These are phyloP conservation scores for Ceryle rudis DNA, from an alignment of 2,797 vertebrate species.

Conservation along the genomic window DNA sequence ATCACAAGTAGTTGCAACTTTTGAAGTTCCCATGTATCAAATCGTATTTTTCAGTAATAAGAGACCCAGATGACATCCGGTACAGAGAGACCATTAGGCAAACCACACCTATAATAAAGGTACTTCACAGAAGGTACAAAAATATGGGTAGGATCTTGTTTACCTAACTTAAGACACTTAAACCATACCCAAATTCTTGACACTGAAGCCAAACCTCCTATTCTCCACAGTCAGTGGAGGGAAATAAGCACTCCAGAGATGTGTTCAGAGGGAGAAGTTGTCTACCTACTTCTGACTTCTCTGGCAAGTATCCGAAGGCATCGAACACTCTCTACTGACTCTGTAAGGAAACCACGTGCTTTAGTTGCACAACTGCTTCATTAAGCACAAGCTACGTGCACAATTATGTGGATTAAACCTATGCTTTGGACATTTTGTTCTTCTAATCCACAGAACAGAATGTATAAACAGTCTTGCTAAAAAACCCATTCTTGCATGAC, in stretches of 20 bases:
- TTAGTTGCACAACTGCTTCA: neutral
- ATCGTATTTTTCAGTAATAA: constrained; percentile 23
- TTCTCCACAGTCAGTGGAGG: neutral
- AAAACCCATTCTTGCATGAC: neutral
- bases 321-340: neutral
- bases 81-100: neutral
- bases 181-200: neutral
- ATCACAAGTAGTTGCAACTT: neutral
- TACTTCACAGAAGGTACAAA: neutral
- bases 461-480: neutral
- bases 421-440: neutral
- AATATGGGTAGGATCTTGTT: fast-evolving
- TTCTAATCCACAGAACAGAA: neutral
- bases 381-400: neutral
- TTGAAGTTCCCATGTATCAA: neutral
- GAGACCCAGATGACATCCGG: neutral
- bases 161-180: neutral
- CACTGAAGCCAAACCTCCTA: neutral
- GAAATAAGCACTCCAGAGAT: neutral
- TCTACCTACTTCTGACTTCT: neutral
- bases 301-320: neutral
- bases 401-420: neutral
- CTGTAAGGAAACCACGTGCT: neutral
- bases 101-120: constrained; percentile 31
- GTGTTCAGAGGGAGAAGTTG: neutral